phyloP scores from a whole-genome alignment of 2,888 invertebrate genomes.

The Polydrusus cervinus region DNA sequence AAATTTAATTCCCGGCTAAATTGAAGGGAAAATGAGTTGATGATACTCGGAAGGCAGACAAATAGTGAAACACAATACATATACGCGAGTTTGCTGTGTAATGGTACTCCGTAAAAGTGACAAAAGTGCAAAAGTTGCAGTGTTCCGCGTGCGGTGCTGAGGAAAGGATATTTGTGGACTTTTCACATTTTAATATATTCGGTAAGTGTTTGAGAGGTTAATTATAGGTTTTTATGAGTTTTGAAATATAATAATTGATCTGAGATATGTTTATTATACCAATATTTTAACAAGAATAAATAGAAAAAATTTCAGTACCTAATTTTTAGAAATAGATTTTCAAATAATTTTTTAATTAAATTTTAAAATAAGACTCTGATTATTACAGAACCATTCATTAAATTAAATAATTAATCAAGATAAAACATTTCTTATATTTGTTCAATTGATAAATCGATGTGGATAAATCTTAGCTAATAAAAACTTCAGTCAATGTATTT shows the following conservation, averaged over 20 bases:
- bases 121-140: conserved; percentile 27
- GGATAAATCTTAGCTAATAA: too few relatives aligned
- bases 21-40: conserved; percentile 21
- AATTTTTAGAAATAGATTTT: too few relatives aligned
- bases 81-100: conserved; percentile 26
- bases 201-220: background rate
- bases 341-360: too few relatives aligned
- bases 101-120: conserved; percentile 26
- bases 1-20: background rate
- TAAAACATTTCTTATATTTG: too few relatives aligned
- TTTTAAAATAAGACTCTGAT: too few relatives aligned
- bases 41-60: conserved; percentile 3
- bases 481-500: too few relatives aligned
- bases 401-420: too few relatives aligned
- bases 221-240: background rate
- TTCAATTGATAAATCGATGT: too few relatives aligned
- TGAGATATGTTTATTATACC: too few relatives aligned
- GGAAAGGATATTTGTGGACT: conserved; percentile 22
- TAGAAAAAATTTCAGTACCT: too few relatives aligned
- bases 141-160: conserved; percentile 9
- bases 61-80: conserved; percentile 19
- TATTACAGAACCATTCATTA: too few relatives aligned
- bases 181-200: background rate
- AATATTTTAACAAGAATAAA: too few relatives aligned
- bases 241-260: background rate